Evolutionary conservation across 2,888 invertebrate species (phyloP).

Genomic region (Drosophila nigricruria): DNA sequence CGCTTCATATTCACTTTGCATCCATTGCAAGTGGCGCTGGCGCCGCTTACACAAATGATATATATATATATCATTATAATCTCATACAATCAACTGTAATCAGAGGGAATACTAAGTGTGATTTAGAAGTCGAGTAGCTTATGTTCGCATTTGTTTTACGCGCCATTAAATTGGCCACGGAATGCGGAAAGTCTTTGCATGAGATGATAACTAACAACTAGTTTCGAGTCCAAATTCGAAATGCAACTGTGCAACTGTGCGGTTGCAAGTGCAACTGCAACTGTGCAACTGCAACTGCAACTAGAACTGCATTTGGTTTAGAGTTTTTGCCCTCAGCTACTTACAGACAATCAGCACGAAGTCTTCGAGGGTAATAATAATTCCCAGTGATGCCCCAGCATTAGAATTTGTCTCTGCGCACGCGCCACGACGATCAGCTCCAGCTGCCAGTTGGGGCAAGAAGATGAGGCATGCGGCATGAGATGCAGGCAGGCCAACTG

Average conservation of each 20-base stretch:
- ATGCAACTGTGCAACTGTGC: slow-evolving; percentile 32
- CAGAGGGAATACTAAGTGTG: slow-evolving; percentile 37
- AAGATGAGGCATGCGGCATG: slow-evolving; percentile 30
- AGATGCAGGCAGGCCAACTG: slow-evolving; percentile 62
- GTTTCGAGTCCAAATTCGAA: slow-evolving; percentile 51
- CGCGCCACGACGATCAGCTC: slow-evolving; percentile 62
- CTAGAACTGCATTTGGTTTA: slow-evolving; percentile 30
- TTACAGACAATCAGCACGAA: slow-evolving; percentile 79
- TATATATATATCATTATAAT: slow-evolving; percentile 43
- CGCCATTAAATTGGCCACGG: slow-evolving; percentile 80
- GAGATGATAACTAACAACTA: slow-evolving; percentile 52
- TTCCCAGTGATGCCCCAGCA: slow-evolving; percentile 56
- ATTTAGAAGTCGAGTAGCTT: slow-evolving; percentile 16
- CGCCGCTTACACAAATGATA: no score
- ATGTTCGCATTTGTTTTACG: slow-evolving; percentile 63
- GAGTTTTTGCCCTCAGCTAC: slow-evolving; percentile 77
- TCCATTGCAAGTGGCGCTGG: no score
- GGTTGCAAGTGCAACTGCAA: slow-evolving; percentile 12
- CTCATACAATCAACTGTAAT: slow-evolving; percentile 70
- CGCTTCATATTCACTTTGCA: no score
- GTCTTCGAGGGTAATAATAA: slow-evolving; percentile 54
- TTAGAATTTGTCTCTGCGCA: slow-evolving; percentile 78
- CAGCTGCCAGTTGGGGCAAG: background rate
- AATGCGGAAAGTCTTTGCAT: slow-evolving; percentile 81
- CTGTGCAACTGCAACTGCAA: slow-evolving; percentile 32